Percentiles rank a stretch among this genome's conserved stretches.
Conservation (phyloP, 2,113 vertebrate genomes). For the Grallaria varia region DNA sequence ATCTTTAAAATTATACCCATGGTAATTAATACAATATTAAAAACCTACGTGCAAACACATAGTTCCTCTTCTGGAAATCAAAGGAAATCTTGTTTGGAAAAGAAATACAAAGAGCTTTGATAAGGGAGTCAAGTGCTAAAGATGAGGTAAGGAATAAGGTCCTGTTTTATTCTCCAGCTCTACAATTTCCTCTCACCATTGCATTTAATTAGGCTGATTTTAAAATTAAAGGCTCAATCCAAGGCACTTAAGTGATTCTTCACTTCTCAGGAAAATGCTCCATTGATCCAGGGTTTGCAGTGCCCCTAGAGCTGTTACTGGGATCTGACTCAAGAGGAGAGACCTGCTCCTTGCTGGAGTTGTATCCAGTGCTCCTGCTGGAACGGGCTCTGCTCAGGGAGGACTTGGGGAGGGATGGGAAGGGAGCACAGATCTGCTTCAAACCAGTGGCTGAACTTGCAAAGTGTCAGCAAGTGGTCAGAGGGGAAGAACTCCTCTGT, state of each 20-base stretch:
- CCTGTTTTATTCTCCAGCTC: neutral
- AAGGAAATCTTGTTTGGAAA: neutral
- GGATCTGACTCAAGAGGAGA: neutral
- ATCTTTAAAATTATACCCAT: constrained; percentile 61
- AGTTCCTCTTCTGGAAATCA: neutral
- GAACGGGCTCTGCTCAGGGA: neutral
- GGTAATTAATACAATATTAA: constrained; percentile 65
- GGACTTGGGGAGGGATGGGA: neutral
- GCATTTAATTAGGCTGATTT: neutral
- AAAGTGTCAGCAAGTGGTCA: neutral
- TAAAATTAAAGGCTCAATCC: neutral
- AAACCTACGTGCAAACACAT: neutral
- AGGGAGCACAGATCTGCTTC: neutral
- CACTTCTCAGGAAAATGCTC: neutral
- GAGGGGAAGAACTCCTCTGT: neutral
- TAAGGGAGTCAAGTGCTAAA: neutral
- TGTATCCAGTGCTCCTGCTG: neutral
- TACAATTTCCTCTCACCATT: neutral
- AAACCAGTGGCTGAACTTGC: neutral
- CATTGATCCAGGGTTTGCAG: neutral
- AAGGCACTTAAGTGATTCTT: neutral
- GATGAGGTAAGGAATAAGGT: neutral
- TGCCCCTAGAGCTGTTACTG: neutral
- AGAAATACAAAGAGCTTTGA: neutral
- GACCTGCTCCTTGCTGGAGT: neutral